A percentile compares a stretch with the other conserved stretches of the same genome.
phyloP scores from a whole-genome alignment of 2,797 vertebrate genomes.

The Morelia viridis region DNA sequence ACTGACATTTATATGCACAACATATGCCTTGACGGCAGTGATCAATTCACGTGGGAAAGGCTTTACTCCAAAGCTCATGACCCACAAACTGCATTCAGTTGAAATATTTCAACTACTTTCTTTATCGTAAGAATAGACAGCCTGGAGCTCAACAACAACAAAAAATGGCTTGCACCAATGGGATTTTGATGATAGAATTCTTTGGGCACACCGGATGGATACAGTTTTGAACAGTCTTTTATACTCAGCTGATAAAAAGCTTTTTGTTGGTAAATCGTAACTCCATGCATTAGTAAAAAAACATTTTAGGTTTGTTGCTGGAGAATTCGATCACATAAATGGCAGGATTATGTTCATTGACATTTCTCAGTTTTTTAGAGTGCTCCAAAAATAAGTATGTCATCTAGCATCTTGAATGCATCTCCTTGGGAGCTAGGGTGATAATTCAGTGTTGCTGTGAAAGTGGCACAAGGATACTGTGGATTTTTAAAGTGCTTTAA shows the following conservation, averaged over 20 bases:
- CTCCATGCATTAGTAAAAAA: background rate
- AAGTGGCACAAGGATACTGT: background rate
- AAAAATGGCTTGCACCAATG: background rate
- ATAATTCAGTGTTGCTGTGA: background rate
- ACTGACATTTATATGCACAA: slow-evolving; percentile 18
- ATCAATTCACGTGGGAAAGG: slow-evolving; percentile 19
- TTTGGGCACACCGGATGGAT: background rate
- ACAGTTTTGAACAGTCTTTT: background rate
- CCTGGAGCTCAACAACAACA: background rate
- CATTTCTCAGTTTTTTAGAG: background rate
- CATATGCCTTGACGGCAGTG: slow-evolving; percentile 27
- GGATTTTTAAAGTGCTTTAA: background rate
- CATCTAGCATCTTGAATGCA: background rate
- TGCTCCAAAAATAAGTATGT: background rate
- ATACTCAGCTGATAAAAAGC: background rate
- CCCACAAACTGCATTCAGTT: slow-evolving; percentile 4
- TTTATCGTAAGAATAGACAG: background rate
- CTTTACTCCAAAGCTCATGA: slow-evolving; percentile 19
- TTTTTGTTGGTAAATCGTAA: background rate
- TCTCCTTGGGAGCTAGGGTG: background rate
- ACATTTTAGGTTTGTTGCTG: background rate
- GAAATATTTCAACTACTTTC: slow-evolving; percentile 15
- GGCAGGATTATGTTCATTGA: background rate
- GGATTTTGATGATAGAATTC: background rate
- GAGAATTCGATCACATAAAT: background rate